Base-by-base conservation (phyloP, 2,888 invertebrate species). In the Ennomos fuscantarius region DNA sequence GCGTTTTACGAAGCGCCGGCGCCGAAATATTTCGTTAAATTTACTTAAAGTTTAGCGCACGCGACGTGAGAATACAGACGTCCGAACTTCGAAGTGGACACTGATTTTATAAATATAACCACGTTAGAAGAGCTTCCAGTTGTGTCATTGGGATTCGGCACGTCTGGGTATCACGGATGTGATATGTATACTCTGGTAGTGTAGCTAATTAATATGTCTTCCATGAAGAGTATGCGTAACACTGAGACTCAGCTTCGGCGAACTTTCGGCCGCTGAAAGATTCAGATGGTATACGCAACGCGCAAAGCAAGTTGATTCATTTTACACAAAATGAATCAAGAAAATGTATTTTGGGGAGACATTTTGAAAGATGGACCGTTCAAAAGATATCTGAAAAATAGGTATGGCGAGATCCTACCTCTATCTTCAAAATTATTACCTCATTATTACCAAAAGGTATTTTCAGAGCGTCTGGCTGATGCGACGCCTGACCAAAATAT, bases 71-170 rank as follows among this genome's bases (percentile, higher is more conserved):
- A 62, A 60, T 58, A 69, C 65, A 80, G 76, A 81, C 88, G 87
- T 84, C 79, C 85, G 74, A 72, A 70, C 78, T 59, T 67, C 77
- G 78, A 80, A 74, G 82, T 88, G 87, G 84, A 87, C 84, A 87
- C 84, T 86, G 86, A 78, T 81, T 82, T 86, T 92, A 92, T 87
- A 90, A 91, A 91, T 91, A 91, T 78, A 84, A 76, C 81, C 70
- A 75, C 72, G 76, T 72, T 76, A 63, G 66, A 39, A 75, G 77
- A 71, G 76, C 78, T 81, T 82, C 79, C 82, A 82, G 83, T 76
- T 79, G 83, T 87, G 84, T 86, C 87, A 87, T 86, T 79, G 69
- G 66, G 60, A 62, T 87, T 86, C 79, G 69, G 66, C 60, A 62
- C 66, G 71, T 65, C 70, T 60, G 32, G 48, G 42, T 46, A 43